Percentiles rank a stretch among this genome's conserved stretches.
These are phyloP conservation scores for Anthoscopus minutus DNA, from an alignment of 2,113 vertebrate genomes.

Conservation along the genomic window DNA sequence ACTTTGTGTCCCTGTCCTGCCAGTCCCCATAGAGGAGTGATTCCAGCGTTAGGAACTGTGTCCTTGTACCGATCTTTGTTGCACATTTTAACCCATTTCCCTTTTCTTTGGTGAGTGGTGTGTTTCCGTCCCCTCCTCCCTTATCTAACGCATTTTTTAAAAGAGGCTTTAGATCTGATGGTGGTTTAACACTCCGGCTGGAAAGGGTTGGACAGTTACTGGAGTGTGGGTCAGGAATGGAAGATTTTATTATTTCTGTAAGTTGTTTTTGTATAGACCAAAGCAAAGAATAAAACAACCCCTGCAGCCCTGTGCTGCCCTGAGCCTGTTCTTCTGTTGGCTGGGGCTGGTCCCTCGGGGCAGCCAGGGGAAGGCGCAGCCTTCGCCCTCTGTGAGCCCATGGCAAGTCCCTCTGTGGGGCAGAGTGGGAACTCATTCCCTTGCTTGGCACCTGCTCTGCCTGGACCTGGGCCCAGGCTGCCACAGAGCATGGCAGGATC, in stretches of 20 bases:
- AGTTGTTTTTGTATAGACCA: conserved; percentile 81
- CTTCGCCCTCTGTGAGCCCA: rapidly evolving
- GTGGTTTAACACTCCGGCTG: neutral
- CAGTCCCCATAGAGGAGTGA: conserved; percentile 50
- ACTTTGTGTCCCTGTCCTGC: conserved; percentile 11
- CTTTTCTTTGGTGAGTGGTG: conserved; percentile 69
- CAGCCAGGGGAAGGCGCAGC: neutral
- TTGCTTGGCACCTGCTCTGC: neutral
- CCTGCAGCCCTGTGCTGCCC: conserved; percentile 19
- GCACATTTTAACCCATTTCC: conserved; percentile 39
- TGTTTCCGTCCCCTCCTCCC: conserved; percentile 41
- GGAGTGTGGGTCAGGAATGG: conserved; percentile 47
- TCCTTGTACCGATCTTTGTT: conserved; percentile 65
- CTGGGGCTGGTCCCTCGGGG: neutral
- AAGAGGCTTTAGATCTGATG: conserved; percentile 39
- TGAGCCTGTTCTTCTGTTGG: neutral
- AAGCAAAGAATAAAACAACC: conserved; percentile 77
- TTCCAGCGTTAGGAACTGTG: conserved; percentile 35
- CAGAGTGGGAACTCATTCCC: neutral
- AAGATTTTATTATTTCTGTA: conserved; percentile 74
- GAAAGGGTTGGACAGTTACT: conserved; percentile 38
- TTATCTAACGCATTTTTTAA: conserved; percentile 34
- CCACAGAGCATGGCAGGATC: rapidly evolving
- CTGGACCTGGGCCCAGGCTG: neutral
- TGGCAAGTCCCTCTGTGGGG: rapidly evolving